phyloP scores from a whole-genome alignment of 2,113 vertebrate species.

The Phylloscopus whistleri region DNA sequence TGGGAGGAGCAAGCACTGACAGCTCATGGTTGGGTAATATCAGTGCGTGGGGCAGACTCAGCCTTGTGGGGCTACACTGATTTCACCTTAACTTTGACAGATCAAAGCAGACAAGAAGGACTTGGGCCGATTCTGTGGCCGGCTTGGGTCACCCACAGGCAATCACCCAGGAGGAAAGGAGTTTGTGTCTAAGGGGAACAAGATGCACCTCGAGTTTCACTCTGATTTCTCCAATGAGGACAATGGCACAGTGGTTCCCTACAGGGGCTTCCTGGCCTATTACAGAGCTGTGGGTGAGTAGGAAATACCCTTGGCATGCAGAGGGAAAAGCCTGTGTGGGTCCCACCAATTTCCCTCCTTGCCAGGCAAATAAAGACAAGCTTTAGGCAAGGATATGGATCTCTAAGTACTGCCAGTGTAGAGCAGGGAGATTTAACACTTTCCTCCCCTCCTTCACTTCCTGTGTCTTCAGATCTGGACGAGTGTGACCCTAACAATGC shows the following conservation, averaged over 20 bases:
- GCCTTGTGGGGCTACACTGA: background rate
- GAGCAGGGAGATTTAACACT: background rate
- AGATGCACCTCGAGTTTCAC: conserved; percentile 80
- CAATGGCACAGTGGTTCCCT: conserved; percentile 67
- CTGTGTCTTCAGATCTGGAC: conserved; percentile 62
- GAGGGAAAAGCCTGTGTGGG: background rate
- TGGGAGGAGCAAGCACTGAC: background rate
- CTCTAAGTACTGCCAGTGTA: background rate
- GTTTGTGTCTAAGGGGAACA: conserved; percentile 81
- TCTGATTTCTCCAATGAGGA: conserved; percentile 86
- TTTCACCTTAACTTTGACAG: conserved; percentile 61
- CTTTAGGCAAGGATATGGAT: background rate
- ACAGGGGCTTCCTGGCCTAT: conserved; percentile 84
- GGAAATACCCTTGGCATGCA: background rate
- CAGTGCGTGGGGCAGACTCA: background rate
- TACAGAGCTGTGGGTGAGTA: conserved; percentile 87
- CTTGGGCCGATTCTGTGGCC: conserved; percentile 86
- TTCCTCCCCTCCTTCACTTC: background rate
- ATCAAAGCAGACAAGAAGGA: conserved; percentile 78
- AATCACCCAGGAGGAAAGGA: conserved; percentile 75
- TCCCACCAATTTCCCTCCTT: background rate
- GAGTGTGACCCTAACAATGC: conserved; percentile 64
- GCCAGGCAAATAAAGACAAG: background rate
- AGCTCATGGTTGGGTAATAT: background rate
- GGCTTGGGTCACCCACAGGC: conserved; percentile 71